Conservation (phyloP, 2,113 vertebrate genomes). For the Cheilinus undulatus region DNA sequence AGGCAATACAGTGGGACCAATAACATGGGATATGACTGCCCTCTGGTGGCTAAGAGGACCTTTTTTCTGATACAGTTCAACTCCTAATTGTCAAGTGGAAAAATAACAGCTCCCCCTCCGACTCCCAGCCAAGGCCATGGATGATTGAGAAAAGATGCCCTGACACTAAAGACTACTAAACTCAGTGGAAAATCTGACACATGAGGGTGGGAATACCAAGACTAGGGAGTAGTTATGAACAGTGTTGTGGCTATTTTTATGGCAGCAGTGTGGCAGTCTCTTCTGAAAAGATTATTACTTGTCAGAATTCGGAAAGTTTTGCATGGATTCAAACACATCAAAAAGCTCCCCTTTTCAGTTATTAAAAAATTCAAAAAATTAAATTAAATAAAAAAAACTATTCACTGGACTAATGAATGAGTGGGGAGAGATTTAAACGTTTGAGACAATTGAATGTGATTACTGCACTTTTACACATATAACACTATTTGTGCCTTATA, state of each 20-base stretch:
- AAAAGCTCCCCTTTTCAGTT: too few relatives aligned
- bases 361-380: too few relatives aligned
- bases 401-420: background rate
- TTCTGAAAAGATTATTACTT: too few relatives aligned
- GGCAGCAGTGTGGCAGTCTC: background rate
- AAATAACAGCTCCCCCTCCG: constrained; percentile 25
- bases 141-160: constrained; percentile 40
- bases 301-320: too few relatives aligned
- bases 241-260: background rate
- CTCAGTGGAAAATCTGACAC: constrained; percentile 58
- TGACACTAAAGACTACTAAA: constrained; percentile 43
- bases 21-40: constrained; percentile 58
- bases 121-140: constrained; percentile 38
- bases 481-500: background rate
- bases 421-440: background rate
- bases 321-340: too few relatives aligned
- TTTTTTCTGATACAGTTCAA: background rate
- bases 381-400: background rate
- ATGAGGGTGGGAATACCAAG: constrained; percentile 9
- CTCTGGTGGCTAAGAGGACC: constrained; percentile 52
- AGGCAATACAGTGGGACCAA: background rate
- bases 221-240: constrained; percentile 1
- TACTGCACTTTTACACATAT: constrained; percentile 3
- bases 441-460: background rate
- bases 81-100: constrained; percentile 40